Percentiles rank a stretch among this genome's conserved stretches.
These are phyloP conservation scores for Philaethria dido DNA, from an alignment of 2,888 invertebrate genomes.

Conservation along the genomic window DNA sequence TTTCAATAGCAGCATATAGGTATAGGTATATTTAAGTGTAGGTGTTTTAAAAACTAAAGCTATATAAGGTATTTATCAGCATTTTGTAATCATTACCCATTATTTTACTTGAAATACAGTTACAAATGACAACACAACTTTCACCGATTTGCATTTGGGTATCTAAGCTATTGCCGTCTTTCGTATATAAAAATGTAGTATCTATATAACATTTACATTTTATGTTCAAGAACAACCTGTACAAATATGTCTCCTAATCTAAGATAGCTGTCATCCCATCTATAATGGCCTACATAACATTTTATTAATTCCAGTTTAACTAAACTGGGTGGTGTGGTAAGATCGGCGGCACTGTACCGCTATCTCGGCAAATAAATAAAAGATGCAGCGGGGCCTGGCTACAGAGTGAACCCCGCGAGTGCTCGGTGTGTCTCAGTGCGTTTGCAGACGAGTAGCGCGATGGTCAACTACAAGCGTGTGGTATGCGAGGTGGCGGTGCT, in stretches of 20 bases:
- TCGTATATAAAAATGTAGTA: background rate
- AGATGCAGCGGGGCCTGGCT: conserved; percentile 75
- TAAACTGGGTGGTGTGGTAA: conserved; percentile 64
- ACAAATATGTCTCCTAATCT: conserved; percentile 19
- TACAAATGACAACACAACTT: conserved; percentile 4
- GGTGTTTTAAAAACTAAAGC: background rate
- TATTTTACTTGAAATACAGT: conserved; percentile 13
- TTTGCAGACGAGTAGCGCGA: conserved; percentile 63
- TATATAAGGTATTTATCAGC: background rate
- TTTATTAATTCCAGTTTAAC: conserved; percentile 74
- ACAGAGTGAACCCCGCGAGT: conserved; percentile 70
- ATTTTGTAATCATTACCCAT: background rate
- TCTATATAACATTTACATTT: conserved; percentile 2
- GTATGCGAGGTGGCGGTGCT: conserved; percentile 68
- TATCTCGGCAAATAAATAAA: conserved; percentile 81
- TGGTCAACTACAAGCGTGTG: conserved; percentile 80
- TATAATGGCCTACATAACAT: conserved; percentile 49
- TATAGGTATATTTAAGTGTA: background rate
- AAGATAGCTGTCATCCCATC: conserved; percentile 20
- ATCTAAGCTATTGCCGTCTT: background rate
- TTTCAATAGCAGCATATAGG: no score
- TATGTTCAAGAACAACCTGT: conserved; percentile 8
- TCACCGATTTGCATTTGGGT: conserved; percentile 14
- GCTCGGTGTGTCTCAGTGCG: conserved; percentile 66
- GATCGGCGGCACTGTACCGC: conserved; percentile 70